Evolutionary conservation across 2,113 vertebrate species (phyloP), one percentile per base, ranked within the genome.

Genomic region (Boulengeromyrus knoepffleri): DNA sequence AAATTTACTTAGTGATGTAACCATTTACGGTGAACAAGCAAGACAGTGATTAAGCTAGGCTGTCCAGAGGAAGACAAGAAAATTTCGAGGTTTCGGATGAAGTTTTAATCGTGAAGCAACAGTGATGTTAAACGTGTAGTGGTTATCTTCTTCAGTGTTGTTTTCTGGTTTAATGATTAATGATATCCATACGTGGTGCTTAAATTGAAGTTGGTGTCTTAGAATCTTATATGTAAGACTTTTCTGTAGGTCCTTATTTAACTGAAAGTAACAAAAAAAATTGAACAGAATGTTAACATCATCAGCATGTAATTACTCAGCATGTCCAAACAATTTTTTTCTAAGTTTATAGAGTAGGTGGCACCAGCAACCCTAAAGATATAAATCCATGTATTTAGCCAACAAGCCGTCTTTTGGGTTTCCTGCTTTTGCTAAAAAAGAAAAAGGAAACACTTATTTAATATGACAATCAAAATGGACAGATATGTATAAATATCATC

Each of bases 1-100:
- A 92, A 92, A 93, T 93, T 92, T 94, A 49, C 91, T 50, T 31
- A 92, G 91, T 90, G 88, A 90, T 90, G 90, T 90, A 92, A 90
- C 90, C 86, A 85, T 84, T 91, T 24, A 36, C 87, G 47, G 86
- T 77, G 90, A 92, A 90, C 90, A 89, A 92, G 89, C 7, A 70
- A 42, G 80, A 56, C 50, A 86, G 74, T 70, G 53, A 91, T 90
- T 89, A 74, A 50, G 53, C 70, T 9, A 21, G 89, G 42, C 6
- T 12, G 83, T 92, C 90, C 80, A 86, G 74, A 53, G 89, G 89
- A 92, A 91, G 45, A 56, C 52, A 50, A 89, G 58, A 89, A 91
- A 74, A 88, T 83, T 31, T 21, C 3, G 9, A 21, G 45, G 39
- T 84, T 84, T 47, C 21, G 8, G 24, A 47, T 47, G 46, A 85